phyloP scores from a whole-genome alignment of 2,888 invertebrate species.

The Nasonia oneida region DNA sequence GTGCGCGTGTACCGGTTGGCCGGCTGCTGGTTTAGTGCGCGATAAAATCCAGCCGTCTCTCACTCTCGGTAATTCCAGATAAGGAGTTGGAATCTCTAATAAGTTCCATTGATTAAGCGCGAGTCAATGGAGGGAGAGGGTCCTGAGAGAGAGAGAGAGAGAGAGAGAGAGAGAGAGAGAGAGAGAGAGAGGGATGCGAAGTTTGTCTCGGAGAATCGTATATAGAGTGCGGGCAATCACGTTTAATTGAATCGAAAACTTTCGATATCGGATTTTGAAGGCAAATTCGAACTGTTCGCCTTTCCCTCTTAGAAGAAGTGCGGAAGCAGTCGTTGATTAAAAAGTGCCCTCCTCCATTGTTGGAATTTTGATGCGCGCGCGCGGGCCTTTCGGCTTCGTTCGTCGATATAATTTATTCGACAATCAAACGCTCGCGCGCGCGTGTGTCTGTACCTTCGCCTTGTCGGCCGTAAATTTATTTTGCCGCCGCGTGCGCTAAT shows the following conservation, averaged over 20 bases:
- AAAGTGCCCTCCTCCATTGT: not conserved
- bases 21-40: not conserved
- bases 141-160: not conserved
- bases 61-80: not conserved
- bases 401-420: not conserved
- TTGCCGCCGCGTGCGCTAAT: not conserved
- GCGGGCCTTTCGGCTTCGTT: not conserved
- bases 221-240: not conserved
- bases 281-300: not conserved
- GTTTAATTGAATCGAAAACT: conserved; percentile 13
- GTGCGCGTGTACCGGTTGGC: no score
- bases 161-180: no score
- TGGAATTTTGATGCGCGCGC: not conserved
- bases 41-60: not conserved
- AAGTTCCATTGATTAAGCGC: not conserved
- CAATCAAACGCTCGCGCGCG: not conserved
- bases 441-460: not conserved
- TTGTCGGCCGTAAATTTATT: not conserved
- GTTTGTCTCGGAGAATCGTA: not conserved
- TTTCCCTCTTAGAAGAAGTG: not conserved
- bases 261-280: not conserved
- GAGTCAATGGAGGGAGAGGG: not conserved
- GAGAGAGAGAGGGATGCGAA: not conserved
- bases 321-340: not conserved
- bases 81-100: conserved; percentile 19